Base-by-base conservation (phyloP, 1,140 invertebrate genomes). In the Vanessa atalanta region DNA sequence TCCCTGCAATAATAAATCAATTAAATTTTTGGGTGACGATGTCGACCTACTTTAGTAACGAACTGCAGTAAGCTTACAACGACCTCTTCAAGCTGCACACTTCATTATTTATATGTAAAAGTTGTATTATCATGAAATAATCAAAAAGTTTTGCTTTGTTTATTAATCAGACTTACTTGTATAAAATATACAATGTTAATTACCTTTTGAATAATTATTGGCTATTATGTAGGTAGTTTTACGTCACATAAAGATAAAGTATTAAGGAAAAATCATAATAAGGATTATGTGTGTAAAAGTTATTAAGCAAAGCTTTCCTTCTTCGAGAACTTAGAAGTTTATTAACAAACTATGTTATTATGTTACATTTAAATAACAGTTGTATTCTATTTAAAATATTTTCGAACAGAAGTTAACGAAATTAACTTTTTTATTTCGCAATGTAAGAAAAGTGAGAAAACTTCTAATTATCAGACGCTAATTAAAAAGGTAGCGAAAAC, bases 401-500 rank as follows among this genome's bases (percentile, higher is more conserved):
- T 43, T 43, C 37, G 14, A 14, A 51, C 1, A 51, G 5, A 51
- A n/a, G 13, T 51, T 13, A 15, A 31, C 26, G 4, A 37, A 13
- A 37, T 37, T 43, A 43, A 43, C 14, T 11, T 61, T 61, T 37
- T 60, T 60, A 37, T 61, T 61, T 37, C 37, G 57, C 31, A 15
- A 31, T 12, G 11, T 37, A 37, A 37, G 23, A 37, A 37, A 23
- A 37, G 48, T 51, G 31, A 47, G 26, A 70, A 70, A 70, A 70
- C 37, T 70, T 61, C 43, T 70, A 70, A 61, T 50, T 70, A 61
- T 70, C 57, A 70, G 68, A 70, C 13, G 70, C 70, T 81, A 75
- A 79, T 81, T 76, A 79, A 79, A 77, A 81, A 75, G 68, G 70
- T 70, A 66, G 70, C 50, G 77, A 75, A 78, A 82, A 83, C 81